phyloP scores from a whole-genome alignment of 2,888 invertebrate genomes.

The Sarcophaga carnaria region DNA sequence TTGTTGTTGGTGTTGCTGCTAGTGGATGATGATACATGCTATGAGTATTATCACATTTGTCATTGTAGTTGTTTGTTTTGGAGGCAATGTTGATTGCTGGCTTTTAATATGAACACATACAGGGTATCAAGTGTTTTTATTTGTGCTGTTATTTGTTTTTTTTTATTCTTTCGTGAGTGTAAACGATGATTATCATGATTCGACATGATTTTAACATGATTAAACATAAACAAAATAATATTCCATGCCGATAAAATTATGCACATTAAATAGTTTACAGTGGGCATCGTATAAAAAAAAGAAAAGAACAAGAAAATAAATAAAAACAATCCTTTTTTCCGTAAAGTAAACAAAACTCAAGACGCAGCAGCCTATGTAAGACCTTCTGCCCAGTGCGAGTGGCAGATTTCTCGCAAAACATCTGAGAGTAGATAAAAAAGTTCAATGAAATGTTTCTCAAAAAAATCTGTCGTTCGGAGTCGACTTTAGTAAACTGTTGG shows the following conservation, averaged over 20 bases:
- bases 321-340: too few relatives aligned
- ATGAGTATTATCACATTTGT: neutral
- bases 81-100: neutral
- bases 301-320: too few relatives aligned
- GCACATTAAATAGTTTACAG: neutral
- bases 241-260: neutral
- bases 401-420: too few relatives aligned
- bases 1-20: slow-evolving; percentile 12
- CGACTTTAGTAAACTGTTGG: too few relatives aligned
- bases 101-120: neutral
- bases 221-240: neutral
- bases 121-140: slow-evolving; percentile 34
- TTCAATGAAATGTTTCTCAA: too few relatives aligned
- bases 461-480: too few relatives aligned
- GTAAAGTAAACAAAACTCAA: too few relatives aligned
- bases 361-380: too few relatives aligned
- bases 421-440: too few relatives aligned
- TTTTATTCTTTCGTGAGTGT: neutral
- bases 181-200: slow-evolving; percentile 32
- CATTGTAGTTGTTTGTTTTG: neutral
- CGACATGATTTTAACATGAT: slow-evolving; percentile 28
- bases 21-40: neutral
- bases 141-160: too few relatives aligned
- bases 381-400: too few relatives aligned
- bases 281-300: too few relatives aligned